Conservation (phyloP, 2,113 vertebrate species). For the Brachirus orientalis region DNA sequence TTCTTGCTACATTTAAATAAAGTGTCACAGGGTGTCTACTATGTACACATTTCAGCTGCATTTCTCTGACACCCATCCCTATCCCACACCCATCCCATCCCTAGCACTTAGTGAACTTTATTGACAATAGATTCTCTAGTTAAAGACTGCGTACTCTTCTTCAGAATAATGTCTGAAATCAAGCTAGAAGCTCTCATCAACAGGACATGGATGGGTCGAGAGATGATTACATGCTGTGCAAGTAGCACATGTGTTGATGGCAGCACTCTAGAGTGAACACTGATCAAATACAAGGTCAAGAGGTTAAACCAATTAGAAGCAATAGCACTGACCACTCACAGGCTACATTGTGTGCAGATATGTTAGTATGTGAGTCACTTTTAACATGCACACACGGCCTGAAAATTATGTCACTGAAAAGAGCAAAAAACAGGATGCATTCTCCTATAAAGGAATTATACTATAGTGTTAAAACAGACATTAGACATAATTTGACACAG, state of each 20-base stretch:
- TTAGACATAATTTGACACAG: too few relatives aligned
- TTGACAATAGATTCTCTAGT: not conserved
- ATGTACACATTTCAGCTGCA: slow-evolving; percentile 13
- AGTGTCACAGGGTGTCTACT: not conserved
- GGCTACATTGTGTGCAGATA: not conserved
- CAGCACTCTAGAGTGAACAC: slow-evolving; percentile 34
- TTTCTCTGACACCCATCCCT: slow-evolving; percentile 16
- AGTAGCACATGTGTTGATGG: slow-evolving; percentile 26
- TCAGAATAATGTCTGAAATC: not conserved
- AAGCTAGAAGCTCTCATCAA: not conserved
- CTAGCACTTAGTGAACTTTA: too few relatives aligned
- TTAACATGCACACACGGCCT: too few relatives aligned
- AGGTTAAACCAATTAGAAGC: slow-evolving; percentile 23
- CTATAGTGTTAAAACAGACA: too few relatives aligned
- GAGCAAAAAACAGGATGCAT: too few relatives aligned
- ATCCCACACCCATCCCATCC: slow-evolving; percentile 16
- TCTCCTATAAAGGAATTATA: too few relatives aligned
- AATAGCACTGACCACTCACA: slow-evolving; percentile 17
- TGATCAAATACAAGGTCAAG: slow-evolving; percentile 55
- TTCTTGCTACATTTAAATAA: slow-evolving; percentile 13
- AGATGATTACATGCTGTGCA: not conserved
- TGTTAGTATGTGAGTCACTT: not conserved
- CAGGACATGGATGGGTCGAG: not conserved
- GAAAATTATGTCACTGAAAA: too few relatives aligned
- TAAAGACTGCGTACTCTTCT: not conserved